A percentile compares a stretch with the other conserved stretches of the same genome.
Conservation (phyloP, 2,888 invertebrate genomes). For the Drosophila limbata region DNA sequence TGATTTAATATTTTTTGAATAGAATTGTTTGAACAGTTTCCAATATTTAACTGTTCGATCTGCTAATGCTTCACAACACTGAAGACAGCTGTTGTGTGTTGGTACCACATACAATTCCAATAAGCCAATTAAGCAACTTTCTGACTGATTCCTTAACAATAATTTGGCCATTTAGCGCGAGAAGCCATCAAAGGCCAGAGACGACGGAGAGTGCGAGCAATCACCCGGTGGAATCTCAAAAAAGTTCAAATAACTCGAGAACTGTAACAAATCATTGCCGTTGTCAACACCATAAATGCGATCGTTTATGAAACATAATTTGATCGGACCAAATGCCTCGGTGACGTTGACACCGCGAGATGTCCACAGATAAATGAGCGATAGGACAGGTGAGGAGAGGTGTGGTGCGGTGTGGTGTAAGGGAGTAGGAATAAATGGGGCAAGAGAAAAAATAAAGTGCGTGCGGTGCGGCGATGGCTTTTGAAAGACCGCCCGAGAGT, state of each 20-base stretch:
- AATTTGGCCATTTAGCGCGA: slow-evolving; percentile 36
- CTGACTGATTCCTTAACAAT: slow-evolving; percentile 16
- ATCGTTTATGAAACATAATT: slow-evolving; percentile 84
- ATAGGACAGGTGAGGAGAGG: not conserved
- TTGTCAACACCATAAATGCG: slow-evolving; percentile 78
- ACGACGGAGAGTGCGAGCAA: slow-evolving; percentile 24
- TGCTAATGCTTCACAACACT: not conserved
- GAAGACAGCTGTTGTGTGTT: not conserved
- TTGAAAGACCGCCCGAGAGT: slow-evolving; percentile 74
- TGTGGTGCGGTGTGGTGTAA: too few relatives aligned
- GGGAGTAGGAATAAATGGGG: slow-evolving; percentile 8
- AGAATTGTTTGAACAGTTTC: too few relatives aligned
- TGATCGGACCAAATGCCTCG: slow-evolving; percentile 76
- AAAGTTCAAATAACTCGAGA: slow-evolving; percentile 73
- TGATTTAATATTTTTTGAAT: too few relatives aligned
- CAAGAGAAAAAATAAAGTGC: slow-evolving; percentile 46
- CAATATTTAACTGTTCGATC: not conserved
- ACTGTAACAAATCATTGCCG: slow-evolving; percentile 84
- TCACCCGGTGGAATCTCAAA: slow-evolving; percentile 47
- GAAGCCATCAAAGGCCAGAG: slow-evolving; percentile 33
- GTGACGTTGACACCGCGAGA: slow-evolving; percentile 63
- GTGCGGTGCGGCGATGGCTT: slow-evolving; percentile 49
- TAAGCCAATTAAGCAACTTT: slow-evolving; percentile 34
- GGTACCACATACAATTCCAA: not conserved
- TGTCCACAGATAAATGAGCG: slow-evolving; percentile 43